These are phyloP conservation scores for Smittia sp. DNA, from an alignment of 2,888 invertebrate species.

Conservation along the genomic window DNA sequence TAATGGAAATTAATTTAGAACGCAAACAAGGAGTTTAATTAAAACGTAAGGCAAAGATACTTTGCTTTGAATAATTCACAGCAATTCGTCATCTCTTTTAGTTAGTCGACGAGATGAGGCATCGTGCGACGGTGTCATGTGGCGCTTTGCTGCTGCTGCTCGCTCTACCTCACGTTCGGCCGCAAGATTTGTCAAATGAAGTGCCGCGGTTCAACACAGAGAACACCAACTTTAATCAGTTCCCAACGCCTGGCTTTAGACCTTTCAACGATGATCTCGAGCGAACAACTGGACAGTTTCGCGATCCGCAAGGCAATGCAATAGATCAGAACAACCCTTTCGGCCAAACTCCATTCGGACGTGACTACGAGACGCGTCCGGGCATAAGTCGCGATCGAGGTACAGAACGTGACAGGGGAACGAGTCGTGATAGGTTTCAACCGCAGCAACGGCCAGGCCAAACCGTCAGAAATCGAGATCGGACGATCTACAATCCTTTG, in stretches of 20 bases:
- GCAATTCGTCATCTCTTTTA: background rate
- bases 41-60: constrained; percentile 23
- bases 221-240: background rate
- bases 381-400: background rate
- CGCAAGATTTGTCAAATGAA: constrained; percentile 14
- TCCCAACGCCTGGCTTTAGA: constrained; percentile 10
- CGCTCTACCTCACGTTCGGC: background rate
- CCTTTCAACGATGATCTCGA: constrained; percentile 32
- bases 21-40: constrained; percentile 32
- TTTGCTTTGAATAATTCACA: background rate
- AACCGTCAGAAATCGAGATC: constrained; percentile 6
- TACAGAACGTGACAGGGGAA: background rate
- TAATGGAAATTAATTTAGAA: constrained; percentile 38
- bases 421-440: background rate
- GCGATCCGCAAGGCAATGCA: constrained; percentile 27
- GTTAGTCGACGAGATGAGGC: constrained; percentile 29
- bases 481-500: constrained; percentile 20
- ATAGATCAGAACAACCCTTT: constrained; percentile 36
- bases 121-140: constrained; percentile 26
- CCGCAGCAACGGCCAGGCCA: background rate
- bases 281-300: constrained; percentile 1
- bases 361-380: background rate
- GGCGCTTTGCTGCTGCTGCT: constrained; percentile 22
- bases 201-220: constrained; percentile 27
- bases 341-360: background rate